Conservation (phyloP, 2,888 invertebrate species). For the Salticus scenicus region DNA sequence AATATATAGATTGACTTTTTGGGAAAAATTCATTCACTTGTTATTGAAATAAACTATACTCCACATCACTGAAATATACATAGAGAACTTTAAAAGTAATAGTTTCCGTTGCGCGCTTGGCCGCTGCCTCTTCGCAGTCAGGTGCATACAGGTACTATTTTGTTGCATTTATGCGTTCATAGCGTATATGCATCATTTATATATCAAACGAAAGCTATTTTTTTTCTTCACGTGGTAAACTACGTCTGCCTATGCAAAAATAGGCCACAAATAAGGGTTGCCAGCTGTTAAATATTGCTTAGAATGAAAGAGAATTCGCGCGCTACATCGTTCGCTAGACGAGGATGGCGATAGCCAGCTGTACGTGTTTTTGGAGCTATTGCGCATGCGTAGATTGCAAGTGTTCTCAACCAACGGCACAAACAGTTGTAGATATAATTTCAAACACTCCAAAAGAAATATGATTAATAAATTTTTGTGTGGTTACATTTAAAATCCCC, state of each 20-base stretch:
- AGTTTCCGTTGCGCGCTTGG: neutral
- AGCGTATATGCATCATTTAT: no score
- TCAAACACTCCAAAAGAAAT: no score
- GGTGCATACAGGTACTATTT: neutral
- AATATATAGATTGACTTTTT: no score
- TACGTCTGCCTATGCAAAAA: neutral
- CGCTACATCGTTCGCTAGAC: neutral
- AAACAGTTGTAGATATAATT: no score
- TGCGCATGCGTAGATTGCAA: no score
- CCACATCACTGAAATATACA: neutral
- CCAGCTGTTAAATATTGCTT: slow-evolving; percentile 3
- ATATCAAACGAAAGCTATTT: neutral
- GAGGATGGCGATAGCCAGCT: neutral
- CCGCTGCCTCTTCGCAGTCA: neutral
- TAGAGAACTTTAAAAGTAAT: slow-evolving; percentile 1
- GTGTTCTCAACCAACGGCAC: no score
- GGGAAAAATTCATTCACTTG: slow-evolving; percentile 4
- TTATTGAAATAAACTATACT: slow-evolving; percentile 8
- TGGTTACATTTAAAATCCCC: no score
- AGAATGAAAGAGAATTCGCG: neutral
- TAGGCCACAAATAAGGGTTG: slow-evolving; percentile 8
- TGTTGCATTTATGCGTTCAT: neutral
- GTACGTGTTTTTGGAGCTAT: neutral
- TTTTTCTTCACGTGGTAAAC: neutral
- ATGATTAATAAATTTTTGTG: no score